phyloP scores from a whole-genome alignment of 2,888 invertebrate species.

The Neoitamus cyanurus region DNA sequence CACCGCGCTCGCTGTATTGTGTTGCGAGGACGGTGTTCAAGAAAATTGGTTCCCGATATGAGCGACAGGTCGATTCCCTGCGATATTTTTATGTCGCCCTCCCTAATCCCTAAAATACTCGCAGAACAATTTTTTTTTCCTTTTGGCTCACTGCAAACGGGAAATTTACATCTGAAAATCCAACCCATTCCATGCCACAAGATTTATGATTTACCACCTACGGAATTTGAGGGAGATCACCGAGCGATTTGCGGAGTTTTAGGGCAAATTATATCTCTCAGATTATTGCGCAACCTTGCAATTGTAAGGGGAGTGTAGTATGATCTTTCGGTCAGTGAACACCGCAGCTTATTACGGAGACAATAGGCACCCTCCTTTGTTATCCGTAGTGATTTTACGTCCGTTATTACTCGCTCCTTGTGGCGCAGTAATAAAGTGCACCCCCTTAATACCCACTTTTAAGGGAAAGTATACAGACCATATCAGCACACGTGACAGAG shows the following conservation, averaged over 20 bases:
- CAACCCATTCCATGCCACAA: background rate
- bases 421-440: background rate
- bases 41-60: slow-evolving; percentile 42
- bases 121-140: background rate
- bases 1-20: background rate
- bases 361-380: background rate
- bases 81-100: background rate
- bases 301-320: background rate
- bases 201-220: background rate
- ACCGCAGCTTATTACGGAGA: background rate
- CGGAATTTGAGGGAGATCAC: background rate
- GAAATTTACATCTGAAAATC: slow-evolving; percentile 31
- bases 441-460: background rate
- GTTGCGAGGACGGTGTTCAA: background rate
- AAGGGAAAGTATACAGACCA: background rate
- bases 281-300: background rate
- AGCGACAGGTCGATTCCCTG: slow-evolving; percentile 15
- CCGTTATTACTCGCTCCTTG: background rate
- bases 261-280: background rate
- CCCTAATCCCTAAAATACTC: slow-evolving; percentile 3
- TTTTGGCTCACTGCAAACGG: background rate
- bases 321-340: background rate
- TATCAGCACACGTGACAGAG: background rate
- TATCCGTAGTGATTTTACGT: background rate
- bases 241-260: background rate